Evolutionary conservation across 2,888 invertebrate species (phyloP).

Genomic region (Ophion ellenae): DNA sequence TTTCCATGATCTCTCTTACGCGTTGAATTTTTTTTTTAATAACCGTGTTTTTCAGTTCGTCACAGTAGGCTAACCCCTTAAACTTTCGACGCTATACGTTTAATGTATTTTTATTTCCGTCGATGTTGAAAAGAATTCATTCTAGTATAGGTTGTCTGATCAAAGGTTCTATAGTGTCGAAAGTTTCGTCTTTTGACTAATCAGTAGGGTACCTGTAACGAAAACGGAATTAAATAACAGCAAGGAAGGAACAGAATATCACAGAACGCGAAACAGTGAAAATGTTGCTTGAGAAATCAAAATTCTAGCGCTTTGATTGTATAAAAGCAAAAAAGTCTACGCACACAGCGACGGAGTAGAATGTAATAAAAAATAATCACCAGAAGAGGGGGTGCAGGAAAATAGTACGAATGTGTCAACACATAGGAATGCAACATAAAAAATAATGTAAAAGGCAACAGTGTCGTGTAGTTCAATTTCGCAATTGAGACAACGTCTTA

Average conservation of each 20-base stretch:
- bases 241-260: not conserved
- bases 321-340: constrained; percentile 13
- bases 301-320: not conserved
- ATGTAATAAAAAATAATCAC: constrained; percentile 20
- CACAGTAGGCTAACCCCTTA: not conserved
- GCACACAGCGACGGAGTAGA: constrained; percentile 1
- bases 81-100: not conserved
- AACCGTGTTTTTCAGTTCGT: too few relatives aligned
- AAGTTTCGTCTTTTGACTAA: not conserved
- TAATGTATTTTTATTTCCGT: not conserved
- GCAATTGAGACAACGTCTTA: constrained; percentile 44
- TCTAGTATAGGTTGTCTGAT: not conserved
- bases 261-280: not conserved
- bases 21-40: too few relatives aligned
- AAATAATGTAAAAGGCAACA: constrained; percentile 47
- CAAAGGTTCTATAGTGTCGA: not conserved
- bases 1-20: too few relatives aligned
- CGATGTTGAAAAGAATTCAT: not conserved
- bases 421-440: constrained; percentile 45
- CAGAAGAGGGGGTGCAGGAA: not conserved
- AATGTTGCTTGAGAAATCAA: not conserved
- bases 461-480: constrained; percentile 41
- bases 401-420: constrained; percentile 55
- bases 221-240: not conserved
- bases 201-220: not conserved